A percentile compares a stretch with the other conserved stretches of the same genome.
Evolutionary conservation across 2,888 invertebrate species (phyloP).

Genomic region (Calephelis perditalis): DNA sequence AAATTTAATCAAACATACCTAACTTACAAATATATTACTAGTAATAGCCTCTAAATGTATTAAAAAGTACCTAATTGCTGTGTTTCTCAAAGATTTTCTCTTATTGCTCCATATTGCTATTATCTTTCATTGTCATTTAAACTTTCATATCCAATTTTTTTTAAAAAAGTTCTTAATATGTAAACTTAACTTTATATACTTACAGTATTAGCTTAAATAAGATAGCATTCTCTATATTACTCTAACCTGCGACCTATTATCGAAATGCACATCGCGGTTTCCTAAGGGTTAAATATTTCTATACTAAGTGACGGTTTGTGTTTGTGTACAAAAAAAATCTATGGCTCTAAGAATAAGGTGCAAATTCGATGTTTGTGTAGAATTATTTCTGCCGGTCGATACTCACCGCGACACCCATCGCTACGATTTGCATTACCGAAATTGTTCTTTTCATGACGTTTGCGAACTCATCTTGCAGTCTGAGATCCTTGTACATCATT

Average conservation of each 20-base stretch:
- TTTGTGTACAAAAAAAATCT: conserved; percentile 19
- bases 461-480: conserved; percentile 2
- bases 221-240: conserved; percentile 27
- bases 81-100: too few relatives aligned
- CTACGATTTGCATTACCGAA: conserved; percentile 52
- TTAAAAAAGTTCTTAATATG: too few relatives aligned
- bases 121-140: too few relatives aligned
- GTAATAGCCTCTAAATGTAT: too few relatives aligned
- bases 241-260: conserved; percentile 57
- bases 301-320: conserved; percentile 27
- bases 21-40: too few relatives aligned
- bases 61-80: too few relatives aligned
- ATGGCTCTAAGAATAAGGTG: conserved; percentile 26
- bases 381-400: conserved; percentile 37
- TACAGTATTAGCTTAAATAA: too few relatives aligned
- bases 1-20: too few relatives aligned
- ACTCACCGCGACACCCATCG: conserved; percentile 44
- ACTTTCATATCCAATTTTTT: too few relatives aligned
- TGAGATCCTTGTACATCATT: background rate
- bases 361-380: conserved; percentile 17
- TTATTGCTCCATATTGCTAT: too few relatives aligned
- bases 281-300: conserved; percentile 69
- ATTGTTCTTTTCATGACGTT: conserved; percentile 41
- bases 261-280: conserved; percentile 71
- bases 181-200: too few relatives aligned